Conservation (phyloP, 2,888 invertebrate genomes). For the Conomelus anceps region DNA sequence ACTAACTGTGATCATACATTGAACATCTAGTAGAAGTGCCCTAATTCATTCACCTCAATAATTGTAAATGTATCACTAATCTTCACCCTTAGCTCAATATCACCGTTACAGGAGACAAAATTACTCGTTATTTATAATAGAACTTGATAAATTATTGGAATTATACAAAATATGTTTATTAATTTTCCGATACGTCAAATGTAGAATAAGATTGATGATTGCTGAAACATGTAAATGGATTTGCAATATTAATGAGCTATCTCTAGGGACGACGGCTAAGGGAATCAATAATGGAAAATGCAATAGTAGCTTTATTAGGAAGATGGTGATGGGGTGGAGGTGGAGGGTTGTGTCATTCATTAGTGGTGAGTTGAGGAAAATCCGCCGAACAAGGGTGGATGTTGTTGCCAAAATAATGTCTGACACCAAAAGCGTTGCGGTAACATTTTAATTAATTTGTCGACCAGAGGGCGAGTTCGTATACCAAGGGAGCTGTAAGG, state of each 20-base stretch:
- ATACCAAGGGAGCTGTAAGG: background rate
- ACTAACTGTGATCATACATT: too few relatives aligned
- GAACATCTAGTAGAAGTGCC: too few relatives aligned
- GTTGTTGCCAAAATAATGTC: background rate
- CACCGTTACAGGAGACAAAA: background rate
- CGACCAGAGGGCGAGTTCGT: background rate
- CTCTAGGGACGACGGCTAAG: background rate
- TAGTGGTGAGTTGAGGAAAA: background rate
- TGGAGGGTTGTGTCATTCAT: background rate
- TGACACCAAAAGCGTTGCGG: background rate
- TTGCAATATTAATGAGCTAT: background rate
- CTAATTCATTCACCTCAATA: too few relatives aligned
- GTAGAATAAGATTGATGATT: background rate
- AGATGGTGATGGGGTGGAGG: background rate
- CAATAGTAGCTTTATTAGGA: background rate
- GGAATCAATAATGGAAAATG: background rate
- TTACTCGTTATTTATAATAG: background rate
- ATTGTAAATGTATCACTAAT: too few relatives aligned
- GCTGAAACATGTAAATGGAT: background rate
- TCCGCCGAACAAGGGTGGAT: background rate
- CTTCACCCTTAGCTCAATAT: background rate
- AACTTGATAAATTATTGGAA: background rate
- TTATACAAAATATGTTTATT: background rate
- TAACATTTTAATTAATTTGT: background rate
- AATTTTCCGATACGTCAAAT: background rate